A percentile compares a stretch with the other conserved stretches of the same genome.
Evolutionary conservation across 2,888 invertebrate species (phyloP).

Genomic region (Zelleria hepariella): DNA sequence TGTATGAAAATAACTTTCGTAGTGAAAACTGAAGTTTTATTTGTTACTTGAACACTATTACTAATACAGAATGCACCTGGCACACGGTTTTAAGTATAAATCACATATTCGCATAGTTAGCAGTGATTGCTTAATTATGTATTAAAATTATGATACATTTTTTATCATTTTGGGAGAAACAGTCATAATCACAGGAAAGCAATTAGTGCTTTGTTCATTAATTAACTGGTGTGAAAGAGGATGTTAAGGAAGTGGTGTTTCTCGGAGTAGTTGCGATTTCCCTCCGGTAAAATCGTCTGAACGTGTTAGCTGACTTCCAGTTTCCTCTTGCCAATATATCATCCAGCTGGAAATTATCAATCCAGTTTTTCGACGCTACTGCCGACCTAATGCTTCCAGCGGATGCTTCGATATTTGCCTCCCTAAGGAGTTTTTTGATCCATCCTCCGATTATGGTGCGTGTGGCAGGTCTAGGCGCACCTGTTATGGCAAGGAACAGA

Average conservation of each 20-base stretch:
- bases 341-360: slow-evolving; percentile 10
- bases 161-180: too few relatives aligned
- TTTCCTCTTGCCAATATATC: slow-evolving; percentile 16
- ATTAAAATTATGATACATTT: too few relatives aligned
- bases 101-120: too few relatives aligned
- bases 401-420: slow-evolving; percentile 7
- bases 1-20: background rate
- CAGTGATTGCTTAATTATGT: too few relatives aligned
- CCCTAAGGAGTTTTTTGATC: slow-evolving; percentile 12
- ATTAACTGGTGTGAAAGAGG: too few relatives aligned
- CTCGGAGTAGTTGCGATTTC: background rate
- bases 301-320: slow-evolving; percentile 11
- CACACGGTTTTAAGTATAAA: too few relatives aligned
- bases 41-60: too few relatives aligned
- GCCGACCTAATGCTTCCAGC: slow-evolving; percentile 13
- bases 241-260: background rate
- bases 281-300: background rate
- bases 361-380: slow-evolving; percentile 14
- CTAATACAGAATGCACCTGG: too few relatives aligned
- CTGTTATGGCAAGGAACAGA: background rate
- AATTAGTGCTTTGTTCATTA: background rate
- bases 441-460: slow-evolving; percentile 14
- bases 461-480: background rate
- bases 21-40: too few relatives aligned
- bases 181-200: too few relatives aligned